Conservation (phyloP, 1,140 invertebrate species). For the Pogonognathellus flavescens region DNA sequence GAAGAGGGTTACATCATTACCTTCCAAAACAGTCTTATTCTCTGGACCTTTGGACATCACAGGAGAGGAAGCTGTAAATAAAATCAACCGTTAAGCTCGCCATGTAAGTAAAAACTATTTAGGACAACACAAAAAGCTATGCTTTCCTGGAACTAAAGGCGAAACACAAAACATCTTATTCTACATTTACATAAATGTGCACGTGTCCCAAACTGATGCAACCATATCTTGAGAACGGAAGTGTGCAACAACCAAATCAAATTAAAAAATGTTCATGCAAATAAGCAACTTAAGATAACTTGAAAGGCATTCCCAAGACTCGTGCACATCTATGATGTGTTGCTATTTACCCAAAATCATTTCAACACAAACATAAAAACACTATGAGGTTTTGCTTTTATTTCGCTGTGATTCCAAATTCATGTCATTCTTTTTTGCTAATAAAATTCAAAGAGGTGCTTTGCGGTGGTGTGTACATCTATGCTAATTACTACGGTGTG, state of each 20-base stretch:
- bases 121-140: slow-evolving; percentile 46
- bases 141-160: slow-evolving; percentile 37
- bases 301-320: not conserved
- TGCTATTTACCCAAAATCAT: not conserved
- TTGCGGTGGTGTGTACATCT: too few relatives aligned
- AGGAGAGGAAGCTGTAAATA: slow-evolving; percentile 82
- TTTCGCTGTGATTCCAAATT: not conserved
- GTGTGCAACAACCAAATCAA: not conserved
- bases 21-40: slow-evolving; percentile 91
- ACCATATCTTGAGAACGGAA: not conserved
- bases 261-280: not conserved
- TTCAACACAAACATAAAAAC: not conserved
- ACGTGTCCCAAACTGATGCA: slow-evolving; percentile 6
- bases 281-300: not conserved
- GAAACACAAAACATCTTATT: slow-evolving; percentile 21
- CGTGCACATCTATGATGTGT: slow-evolving; percentile 7
- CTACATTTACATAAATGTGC: slow-evolving; percentile 20
- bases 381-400: not conserved
- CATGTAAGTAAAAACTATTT: not conserved
- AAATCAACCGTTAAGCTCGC: slow-evolving; percentile 41
- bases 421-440: too few relatives aligned
- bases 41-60: slow-evolving; percentile 84
- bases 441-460: too few relatives aligned
- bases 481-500: too few relatives aligned
- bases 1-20: slow-evolving; percentile 88